Evolutionary conservation across 1,140 invertebrate genomes (phyloP), one percentile per base, ranked within the genome.

Genomic region (Leptoteleia sp.): DNA sequence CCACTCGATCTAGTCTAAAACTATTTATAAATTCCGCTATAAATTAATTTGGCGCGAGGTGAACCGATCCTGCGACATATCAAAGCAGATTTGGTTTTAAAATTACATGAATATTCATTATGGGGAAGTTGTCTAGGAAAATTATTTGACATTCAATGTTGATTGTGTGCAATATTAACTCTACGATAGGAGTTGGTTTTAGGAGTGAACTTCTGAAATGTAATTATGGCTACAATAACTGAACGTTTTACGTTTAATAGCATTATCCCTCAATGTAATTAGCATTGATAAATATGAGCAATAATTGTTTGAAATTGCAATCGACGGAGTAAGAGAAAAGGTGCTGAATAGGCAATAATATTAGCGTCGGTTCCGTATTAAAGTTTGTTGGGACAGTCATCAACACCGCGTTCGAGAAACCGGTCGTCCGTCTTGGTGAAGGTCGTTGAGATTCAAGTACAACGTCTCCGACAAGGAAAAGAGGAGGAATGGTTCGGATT

Each of bases 361-460:
- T 42, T 42, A 37, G 50, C 43, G 52, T 59, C 52, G 43, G 35
- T 67, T 47, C 29, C 22, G 52, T 31, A 54, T 57, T 22, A 29
- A 42, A 70, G 33, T 62, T 68, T 38, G 52, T 62, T 43, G 15
- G 57, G 59, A 65, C 54, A 45, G 35, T 72, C 45, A 72, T 65
- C 40, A 43, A 65, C 45, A 40, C 40, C 42, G 47, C 62, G 59
- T 64, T 42, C 65, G 71, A 27, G 43, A 59, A 75, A 76, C 65
- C 77, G 71, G 64, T 78, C 59, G 61, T 61, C 67, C 35, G 57
- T 65, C 50, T 73, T 48, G 35, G 61, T 76, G 70, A 79, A 79
- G 77, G 71, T 76, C 77, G 67, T 67, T 59, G 59, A 62, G 65
- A 77, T 77, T 70, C 43, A 52, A 62, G 59, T 64, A 50, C 52